Evolutionary conservation across 1,140 invertebrate species (phyloP).

Genomic region (Drosophila ogumai): DNA sequence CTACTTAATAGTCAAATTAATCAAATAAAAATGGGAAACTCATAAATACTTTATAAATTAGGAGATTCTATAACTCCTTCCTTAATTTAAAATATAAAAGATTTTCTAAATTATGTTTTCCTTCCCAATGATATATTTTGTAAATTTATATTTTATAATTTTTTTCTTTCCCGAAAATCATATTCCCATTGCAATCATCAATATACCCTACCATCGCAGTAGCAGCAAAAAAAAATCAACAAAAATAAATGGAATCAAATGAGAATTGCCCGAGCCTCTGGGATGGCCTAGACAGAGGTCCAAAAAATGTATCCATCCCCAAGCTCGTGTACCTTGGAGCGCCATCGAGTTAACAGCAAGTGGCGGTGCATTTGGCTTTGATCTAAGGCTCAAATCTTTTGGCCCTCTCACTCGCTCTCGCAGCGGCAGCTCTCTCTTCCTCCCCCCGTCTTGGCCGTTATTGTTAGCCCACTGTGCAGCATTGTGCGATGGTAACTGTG

Average conservation of each 20-base stretch:
- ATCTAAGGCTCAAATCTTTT: slow-evolving; percentile 79
- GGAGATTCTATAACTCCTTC: too few relatives aligned
- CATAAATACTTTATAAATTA: too few relatives aligned
- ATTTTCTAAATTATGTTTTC: neutral
- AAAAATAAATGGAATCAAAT: slow-evolving; percentile 50
- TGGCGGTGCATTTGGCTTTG: slow-evolving; percentile 78
- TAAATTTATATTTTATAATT: neutral
- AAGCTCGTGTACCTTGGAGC: slow-evolving; percentile 76
- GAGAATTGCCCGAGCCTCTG: slow-evolving; percentile 49
- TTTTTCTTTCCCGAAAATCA: neutral
- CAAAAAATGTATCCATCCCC: slow-evolving; percentile 65
- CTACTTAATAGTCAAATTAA: too few relatives aligned
- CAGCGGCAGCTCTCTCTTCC: slow-evolving; percentile 1
- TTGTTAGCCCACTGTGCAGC: slow-evolving; percentile 42
- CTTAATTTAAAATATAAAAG: neutral
- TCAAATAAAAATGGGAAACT: too few relatives aligned
- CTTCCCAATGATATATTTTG: neutral
- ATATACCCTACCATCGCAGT: neutral
- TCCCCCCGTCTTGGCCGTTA: slow-evolving; percentile 16
- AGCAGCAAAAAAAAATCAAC: slow-evolving; percentile 16
- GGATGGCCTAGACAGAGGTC: slow-evolving; percentile 68
- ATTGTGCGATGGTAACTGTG: slow-evolving; percentile 31
- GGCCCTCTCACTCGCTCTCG: slow-evolving; percentile 46
- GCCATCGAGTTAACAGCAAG: slow-evolving; percentile 81
- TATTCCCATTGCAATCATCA: slow-evolving; percentile 8